phyloP scores from a whole-genome alignment of 2,888 invertebrate species.

The Phyto melanocephala region DNA sequence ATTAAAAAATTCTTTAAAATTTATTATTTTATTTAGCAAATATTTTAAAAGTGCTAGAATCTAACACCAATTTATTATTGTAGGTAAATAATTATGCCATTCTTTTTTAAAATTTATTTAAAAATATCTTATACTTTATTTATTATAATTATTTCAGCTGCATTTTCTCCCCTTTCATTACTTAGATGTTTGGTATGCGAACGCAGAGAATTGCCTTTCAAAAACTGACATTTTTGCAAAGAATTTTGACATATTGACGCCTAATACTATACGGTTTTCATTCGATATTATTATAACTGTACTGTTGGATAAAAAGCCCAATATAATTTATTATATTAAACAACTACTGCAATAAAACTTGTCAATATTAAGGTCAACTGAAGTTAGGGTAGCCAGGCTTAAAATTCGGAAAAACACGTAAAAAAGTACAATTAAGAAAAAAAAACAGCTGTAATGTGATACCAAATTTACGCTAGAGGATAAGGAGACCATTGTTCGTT shows the following conservation, averaged over 20 bases:
- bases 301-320: background rate
- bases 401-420: too few species aligned
- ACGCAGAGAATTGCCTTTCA: background rate
- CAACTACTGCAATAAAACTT: background rate
- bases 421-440: too few species aligned
- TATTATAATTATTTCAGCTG: background rate
- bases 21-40: too few species aligned
- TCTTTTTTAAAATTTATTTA: background rate
- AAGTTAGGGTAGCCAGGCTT: too few species aligned
- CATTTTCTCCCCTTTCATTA: background rate
- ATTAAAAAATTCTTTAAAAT: too few species aligned
- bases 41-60: too few species aligned
- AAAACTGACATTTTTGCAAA: slow-evolving; percentile 6
- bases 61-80: too few species aligned
- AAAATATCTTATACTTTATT: background rate
- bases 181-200: background rate
- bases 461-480: too few species aligned
- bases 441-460: too few species aligned
- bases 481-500: too few species aligned
- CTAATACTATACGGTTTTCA: background rate
- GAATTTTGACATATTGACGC: slow-evolving; percentile 38
- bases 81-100: too few species aligned
- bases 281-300: background rate
- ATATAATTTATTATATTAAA: slow-evolving; percentile 10
- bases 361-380: slow-evolving; percentile 19